Percentiles rank a stretch among this genome's conserved stretches.
Evolutionary conservation across 2,797 vertebrate species (phyloP).

Genomic region (Pipistrellus pygmaeus): DNA sequence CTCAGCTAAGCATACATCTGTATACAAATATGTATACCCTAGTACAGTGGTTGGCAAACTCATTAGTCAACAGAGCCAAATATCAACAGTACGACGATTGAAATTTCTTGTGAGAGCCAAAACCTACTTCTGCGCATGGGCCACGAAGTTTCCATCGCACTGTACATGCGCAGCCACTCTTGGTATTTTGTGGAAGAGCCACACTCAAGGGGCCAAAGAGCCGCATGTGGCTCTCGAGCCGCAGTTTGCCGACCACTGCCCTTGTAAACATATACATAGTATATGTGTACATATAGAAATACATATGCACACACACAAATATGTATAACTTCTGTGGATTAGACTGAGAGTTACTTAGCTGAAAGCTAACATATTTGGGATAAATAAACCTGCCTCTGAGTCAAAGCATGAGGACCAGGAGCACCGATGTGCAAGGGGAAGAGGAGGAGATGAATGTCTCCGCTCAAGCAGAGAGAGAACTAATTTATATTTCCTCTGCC

Average conservation of each 20-base stretch:
- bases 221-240: too few relatives aligned
- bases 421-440: not conserved
- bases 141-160: too few relatives aligned
- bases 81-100: too few relatives aligned
- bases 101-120: too few relatives aligned
- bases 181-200: too few relatives aligned
- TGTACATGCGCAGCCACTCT: too few relatives aligned
- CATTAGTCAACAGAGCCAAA: too few relatives aligned
- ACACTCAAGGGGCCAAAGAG: too few relatives aligned
- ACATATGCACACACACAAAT: not conserved
- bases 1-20: not conserved
- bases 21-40: not conserved
- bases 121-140: too few relatives aligned
- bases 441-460: not conserved
- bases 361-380: not conserved
- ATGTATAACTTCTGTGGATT: conserved; percentile 5
- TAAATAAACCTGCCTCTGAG: not conserved
- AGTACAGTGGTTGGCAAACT: too few relatives aligned
- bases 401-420: not conserved
- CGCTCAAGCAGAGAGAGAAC: not conserved
- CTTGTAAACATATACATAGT: not conserved
- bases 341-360: not conserved
- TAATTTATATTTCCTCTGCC: not conserved
- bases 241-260: too few relatives aligned
- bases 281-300: not conserved